Conservation (phyloP, 1,140 invertebrate genomes). For the Idris sp. region DNA sequence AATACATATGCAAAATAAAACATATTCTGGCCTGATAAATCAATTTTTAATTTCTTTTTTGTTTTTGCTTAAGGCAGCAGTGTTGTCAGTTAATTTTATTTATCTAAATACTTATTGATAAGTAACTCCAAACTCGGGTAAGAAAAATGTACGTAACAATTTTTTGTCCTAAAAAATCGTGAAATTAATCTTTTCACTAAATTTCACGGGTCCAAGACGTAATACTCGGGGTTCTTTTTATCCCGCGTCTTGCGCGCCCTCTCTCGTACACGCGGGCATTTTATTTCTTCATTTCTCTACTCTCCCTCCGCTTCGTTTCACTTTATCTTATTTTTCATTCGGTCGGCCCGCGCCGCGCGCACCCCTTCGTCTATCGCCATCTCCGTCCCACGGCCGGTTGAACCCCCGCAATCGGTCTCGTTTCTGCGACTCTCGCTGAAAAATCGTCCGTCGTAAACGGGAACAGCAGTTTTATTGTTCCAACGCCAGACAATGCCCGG, state of each 20-base stretch:
- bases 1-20: no score
- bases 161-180: no score
- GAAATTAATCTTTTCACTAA: conserved; percentile 72
- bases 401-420: conserved; percentile 70
- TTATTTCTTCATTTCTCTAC: conserved; percentile 59
- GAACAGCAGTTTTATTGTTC: conserved; percentile 78
- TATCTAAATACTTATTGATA: no score
- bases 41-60: no score
- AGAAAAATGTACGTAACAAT: no score
- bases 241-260: conserved; percentile 6
- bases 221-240: conserved; percentile 60
- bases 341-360: conserved; percentile 32
- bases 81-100: no score
- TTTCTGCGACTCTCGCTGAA: conserved; percentile 75
- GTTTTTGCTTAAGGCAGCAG: no score
- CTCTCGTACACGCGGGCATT: conserved; percentile 36
- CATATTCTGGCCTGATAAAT: no score
- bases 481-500: conserved; percentile 76
- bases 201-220: conserved; percentile 61
- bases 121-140: no score
- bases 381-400: no score
- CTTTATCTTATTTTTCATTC: conserved; percentile 62
- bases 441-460: conserved; percentile 77
- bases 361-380: conserved; percentile 14
- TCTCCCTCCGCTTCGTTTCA: conserved; percentile 50